Evolutionary conservation across 2,888 invertebrate species (phyloP).

Genomic region (Coenonympha arcania): DNA sequence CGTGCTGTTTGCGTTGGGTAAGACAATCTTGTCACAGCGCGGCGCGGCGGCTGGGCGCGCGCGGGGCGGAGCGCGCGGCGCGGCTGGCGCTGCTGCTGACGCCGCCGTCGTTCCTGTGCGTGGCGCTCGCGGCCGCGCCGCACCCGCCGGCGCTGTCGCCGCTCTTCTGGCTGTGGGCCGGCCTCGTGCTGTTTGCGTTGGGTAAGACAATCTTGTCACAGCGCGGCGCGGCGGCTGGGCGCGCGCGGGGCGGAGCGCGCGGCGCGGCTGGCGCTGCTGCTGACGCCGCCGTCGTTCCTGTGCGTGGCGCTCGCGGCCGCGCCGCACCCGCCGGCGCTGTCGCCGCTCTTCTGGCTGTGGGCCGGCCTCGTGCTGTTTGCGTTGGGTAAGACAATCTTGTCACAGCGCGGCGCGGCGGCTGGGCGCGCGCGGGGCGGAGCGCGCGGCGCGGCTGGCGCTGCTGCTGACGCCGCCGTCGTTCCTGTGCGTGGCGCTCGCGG

Average conservation of each 20-base stretch:
- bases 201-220: conserved; percentile 78
- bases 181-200: conserved; percentile 89
- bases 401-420: conserved; percentile 87
- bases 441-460: conserved; percentile 82
- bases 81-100: conserved; percentile 85
- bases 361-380: conserved; percentile 90
- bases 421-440: conserved; percentile 79
- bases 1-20: conserved; percentile 91
- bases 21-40: conserved; percentile 75
- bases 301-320: conserved; percentile 83
- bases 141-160: conserved; percentile 51
- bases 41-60: conserved; percentile 82
- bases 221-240: conserved; percentile 85
- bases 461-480: conserved; percentile 90
- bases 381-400: conserved; percentile 78
- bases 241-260: conserved; percentile 80
- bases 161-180: conserved; percentile 80
- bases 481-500: conserved; percentile 85
- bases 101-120: conserved; percentile 87
- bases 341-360: conserved; percentile 77
- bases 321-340: conserved; percentile 45
- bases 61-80: conserved; percentile 81
- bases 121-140: conserved; percentile 79
- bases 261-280: conserved; percentile 82
- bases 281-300: conserved; percentile 90